phyloP scores from a whole-genome alignment of 2,113 vertebrate genomes.

The Daphoenositta chrysoptera region DNA sequence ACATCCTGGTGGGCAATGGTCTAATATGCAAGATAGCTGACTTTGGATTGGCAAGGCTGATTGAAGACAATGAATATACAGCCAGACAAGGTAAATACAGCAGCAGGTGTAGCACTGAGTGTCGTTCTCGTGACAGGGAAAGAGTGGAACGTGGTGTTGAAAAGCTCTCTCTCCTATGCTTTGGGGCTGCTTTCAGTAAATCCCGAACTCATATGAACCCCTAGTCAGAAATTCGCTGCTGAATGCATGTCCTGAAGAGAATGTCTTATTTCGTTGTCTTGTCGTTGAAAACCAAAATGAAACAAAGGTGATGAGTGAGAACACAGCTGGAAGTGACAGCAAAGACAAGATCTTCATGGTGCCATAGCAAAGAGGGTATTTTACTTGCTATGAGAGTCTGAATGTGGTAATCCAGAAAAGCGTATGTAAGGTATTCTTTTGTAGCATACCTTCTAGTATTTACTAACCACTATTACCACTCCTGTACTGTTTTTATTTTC shows the following conservation, averaged over 20 bases:
- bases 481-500: background rate
- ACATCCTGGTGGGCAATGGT: constrained; percentile 94
- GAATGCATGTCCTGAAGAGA: background rate
- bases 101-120: background rate
- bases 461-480: background rate
- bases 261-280: background rate
- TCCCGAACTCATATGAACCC: background rate
- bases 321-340: background rate
- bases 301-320: background rate
- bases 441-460: background rate
- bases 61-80: constrained; percentile 97
- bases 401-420: background rate
- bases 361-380: background rate
- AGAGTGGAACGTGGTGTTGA: background rate
- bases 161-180: background rate
- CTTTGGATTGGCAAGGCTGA: constrained; percentile 93
- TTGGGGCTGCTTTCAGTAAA: background rate
- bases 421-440: background rate
- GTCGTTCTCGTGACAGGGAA: background rate
- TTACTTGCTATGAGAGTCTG: background rate
- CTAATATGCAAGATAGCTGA: constrained; percentile 97
- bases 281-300: background rate
- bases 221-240: background rate
- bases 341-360: background rate
- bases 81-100: constrained; percentile 88